Evolutionary conservation across 2,888 invertebrate genomes (phyloP), one percentile per base, ranked within the genome.

Genomic region (Idaea biselata): DNA sequence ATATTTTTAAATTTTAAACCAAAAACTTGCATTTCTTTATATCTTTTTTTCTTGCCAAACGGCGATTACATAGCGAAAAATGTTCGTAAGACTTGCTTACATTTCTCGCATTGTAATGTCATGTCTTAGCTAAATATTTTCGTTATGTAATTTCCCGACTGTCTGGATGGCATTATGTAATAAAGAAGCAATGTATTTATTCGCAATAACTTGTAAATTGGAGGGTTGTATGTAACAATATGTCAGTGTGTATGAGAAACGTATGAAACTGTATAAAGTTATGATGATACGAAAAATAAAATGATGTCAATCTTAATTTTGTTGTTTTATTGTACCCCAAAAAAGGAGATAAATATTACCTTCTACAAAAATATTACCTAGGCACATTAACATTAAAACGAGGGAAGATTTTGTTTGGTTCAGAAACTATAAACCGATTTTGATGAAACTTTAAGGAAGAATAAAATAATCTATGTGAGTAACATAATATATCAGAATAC

Each of bases 131-230:
- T 11, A 44, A 44, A 44, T 11, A 14, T 44, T 44, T 44, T 44
- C 11, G 55, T 16, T 55, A 55, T 11, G 55, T 55, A 55, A 55
- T 55, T 55, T 14, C 18, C 16, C 16, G 1, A 55, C 6, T n/a
- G 7, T 55, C 18, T 55, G 7, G 18, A 18, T 58, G 60, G 63
- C 61, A n/a, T 69, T 67, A 65, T 66, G 18, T 61, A 65, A 60
- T 61, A 69, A 76, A 79, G 74, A 87, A 87, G 82, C 86, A 87
- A 88, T 88, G 84, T 90, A 88, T 88, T 88, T 89, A 88, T 87
- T 88, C 85, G 86, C 87, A 89, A 88, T 87, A 89, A 89, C 66
- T 63, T 91, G 89, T 90, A 91, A 87, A 91, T 82, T 77, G 73
- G 59, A 79, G 66, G 77, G 75, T 68, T 68, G 69, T 68, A 79